Conservation (phyloP, 92 coral and sea anemone genomes). For the Nematostella vectensis region DNA sequence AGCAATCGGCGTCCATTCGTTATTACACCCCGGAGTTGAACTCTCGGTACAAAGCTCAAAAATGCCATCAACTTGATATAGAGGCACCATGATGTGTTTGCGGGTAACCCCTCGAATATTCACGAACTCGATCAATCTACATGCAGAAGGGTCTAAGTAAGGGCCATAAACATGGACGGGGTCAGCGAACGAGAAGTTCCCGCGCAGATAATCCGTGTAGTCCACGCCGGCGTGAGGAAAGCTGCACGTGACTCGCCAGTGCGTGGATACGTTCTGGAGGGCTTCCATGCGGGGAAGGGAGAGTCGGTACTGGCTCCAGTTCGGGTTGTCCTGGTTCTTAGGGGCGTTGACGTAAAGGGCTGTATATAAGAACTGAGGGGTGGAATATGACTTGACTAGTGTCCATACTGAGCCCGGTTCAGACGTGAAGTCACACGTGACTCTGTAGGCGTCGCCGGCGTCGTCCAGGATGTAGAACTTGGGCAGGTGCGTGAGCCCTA, state of each 20-base stretch:
- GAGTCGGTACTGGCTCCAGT: conserved; percentile 49
- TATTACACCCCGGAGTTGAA: too few species aligned
- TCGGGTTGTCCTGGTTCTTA: conserved; percentile 28
- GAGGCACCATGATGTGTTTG: too few species aligned
- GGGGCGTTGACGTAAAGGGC: conserved; percentile 15
- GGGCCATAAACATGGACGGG: conserved; percentile 18
- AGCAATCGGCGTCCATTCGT: too few species aligned
- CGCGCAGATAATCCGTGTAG: conserved; percentile 44
- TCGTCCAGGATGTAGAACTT: background rate
- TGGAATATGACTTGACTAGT: background rate
- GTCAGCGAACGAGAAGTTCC: conserved; percentile 26
- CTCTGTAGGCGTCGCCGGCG: background rate
- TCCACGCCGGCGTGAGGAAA: conserved; percentile 42
- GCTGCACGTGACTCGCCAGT: conserved; percentile 68
- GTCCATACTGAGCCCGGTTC: background rate
- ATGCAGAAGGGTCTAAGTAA: too few species aligned
- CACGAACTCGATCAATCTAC: background rate
- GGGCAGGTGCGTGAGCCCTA: background rate
- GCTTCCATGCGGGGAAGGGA: conserved; percentile 21
- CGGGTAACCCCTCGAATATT: conserved; percentile 1
- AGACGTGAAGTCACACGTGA: background rate
- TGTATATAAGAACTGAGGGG: background rate
- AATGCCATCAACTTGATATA: too few species aligned
- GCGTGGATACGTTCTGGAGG: conserved; percentile 31
- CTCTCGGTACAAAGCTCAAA: too few species aligned